phyloP scores from a whole-genome alignment of 2,113 vertebrate species.

The Nerophis ophidion region DNA sequence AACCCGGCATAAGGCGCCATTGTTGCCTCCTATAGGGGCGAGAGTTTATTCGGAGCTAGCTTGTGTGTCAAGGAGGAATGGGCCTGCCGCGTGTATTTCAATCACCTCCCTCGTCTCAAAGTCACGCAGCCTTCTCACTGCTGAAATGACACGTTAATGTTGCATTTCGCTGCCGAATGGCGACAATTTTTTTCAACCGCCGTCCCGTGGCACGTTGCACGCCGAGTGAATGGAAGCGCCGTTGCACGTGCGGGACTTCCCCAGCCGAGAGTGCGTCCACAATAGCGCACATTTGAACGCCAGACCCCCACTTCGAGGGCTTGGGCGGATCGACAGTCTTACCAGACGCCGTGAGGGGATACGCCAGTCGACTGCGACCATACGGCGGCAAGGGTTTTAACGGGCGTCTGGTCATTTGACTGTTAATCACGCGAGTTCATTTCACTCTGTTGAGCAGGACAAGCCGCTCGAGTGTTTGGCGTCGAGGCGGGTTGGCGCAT shows the following conservation, averaged over 20 bases:
- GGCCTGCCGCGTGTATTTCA: constrained; percentile 34
- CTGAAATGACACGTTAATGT: not conserved
- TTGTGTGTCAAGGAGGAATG: constrained; percentile 14
- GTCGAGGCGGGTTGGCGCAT: constrained; percentile 39
- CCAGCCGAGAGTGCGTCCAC: constrained; percentile 21
- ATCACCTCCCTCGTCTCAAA: constrained; percentile 1
- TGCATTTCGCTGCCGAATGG: not conserved
- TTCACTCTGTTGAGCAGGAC: constrained; percentile 33
- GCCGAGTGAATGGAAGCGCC: constrained; percentile 29
- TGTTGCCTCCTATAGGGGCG: constrained; percentile 10
- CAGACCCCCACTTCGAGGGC: not conserved
- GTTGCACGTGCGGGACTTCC: constrained; percentile 48
- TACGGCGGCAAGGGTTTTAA: not conserved
- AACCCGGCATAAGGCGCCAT: not conserved
- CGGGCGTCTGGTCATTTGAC: constrained; percentile 2
- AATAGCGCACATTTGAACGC: constrained; percentile 5
- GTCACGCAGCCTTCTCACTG: not conserved
- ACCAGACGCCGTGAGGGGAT: not conserved
- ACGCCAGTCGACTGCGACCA: not conserved
- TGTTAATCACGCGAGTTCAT: constrained; percentile 42
- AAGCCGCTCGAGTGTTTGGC: not conserved
- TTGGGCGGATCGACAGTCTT: not conserved
- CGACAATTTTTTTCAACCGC: not conserved
- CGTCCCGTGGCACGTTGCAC: not conserved
- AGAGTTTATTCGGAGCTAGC: constrained; percentile 1